Base-by-base conservation (phyloP, 2,113 vertebrate genomes). In the Myxocyprinus asiaticus region DNA sequence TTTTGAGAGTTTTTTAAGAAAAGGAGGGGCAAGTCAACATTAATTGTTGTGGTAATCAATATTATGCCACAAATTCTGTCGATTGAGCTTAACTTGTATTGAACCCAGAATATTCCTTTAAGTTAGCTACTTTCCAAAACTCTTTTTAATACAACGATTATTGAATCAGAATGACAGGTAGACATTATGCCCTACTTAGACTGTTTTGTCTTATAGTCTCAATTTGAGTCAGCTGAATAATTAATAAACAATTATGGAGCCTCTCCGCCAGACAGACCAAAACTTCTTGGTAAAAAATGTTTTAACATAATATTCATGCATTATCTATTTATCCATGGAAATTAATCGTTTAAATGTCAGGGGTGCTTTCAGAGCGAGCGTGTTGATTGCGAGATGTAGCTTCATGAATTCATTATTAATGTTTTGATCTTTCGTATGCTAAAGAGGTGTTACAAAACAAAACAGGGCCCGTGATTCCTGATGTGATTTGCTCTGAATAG, bases 341-440 rank as follows among this genome's bases (percentile, higher is more conserved):
- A 33, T 33, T 8, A 78, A 63, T 51, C 44, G 45, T 70, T 73
- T 56, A 72, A 79, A 73, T 80, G 78, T 73, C 62, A 80, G 44
- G 33, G 62, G 50, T 45, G 47, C 61, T 42, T 5, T 43, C 42
- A 5, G 15, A 22, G 66, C 59, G 17, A 43, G 9, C 44, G 48
- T 33, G 67, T 65, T 64, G 67, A 63, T 79, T 70, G 56, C 11
- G 9, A 55, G 69, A 10, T 17, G 50, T 44, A 56, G 50, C 44
- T 66, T 73, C 67, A 66, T 67, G 62, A 74, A 79, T 70, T 17
- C 22, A 66, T 67, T 59, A 74, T 79, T 33, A 51, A 45, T 61
- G 10, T 45, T 76, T 78, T 82, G 67, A 78, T 73, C 50, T 65
- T 56, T 58, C 51, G 7, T 15, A 48, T 51, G 61, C 56, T 47